Percentiles rank a stretch among this genome's conserved stretches.
These are phyloP conservation scores for Eristalis arbustorum DNA, from an alignment of 2,888 invertebrate genomes.

Conservation along the genomic window DNA sequence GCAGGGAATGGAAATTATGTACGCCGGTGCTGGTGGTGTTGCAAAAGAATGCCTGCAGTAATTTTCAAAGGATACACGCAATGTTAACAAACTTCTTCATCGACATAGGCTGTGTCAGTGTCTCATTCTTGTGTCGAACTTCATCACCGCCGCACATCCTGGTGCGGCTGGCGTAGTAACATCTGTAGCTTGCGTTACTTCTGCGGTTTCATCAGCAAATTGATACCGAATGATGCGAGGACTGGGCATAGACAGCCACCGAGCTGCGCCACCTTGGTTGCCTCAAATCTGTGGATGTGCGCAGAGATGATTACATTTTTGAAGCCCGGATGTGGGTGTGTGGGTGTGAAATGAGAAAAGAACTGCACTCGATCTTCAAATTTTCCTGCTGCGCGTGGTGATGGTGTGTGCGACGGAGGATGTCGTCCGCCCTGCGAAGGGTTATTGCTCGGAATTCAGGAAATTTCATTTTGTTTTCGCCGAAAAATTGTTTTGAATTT, in stretches of 20 bases:
- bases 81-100: constrained; percentile 34
- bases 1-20: constrained; percentile 40
- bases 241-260: background rate
- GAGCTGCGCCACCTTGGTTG: background rate
- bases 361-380: too few species aligned
- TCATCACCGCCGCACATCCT: constrained; percentile 36
- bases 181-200: constrained; percentile 14
- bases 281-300: constrained; percentile 2
- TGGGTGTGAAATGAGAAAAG: constrained; percentile 8
- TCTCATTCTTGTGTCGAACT: constrained; percentile 8
- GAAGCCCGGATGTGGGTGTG: constrained; percentile 3
- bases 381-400: too few species aligned
- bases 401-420: too few species aligned
- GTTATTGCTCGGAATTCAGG: constrained; percentile 6
- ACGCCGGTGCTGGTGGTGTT: constrained; percentile 35
- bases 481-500: constrained; percentile 11
- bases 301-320: constrained; percentile 31
- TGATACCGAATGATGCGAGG: constrained; percentile 51
- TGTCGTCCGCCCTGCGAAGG: background rate
- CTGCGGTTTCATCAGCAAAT: constrained; percentile 55
- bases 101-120: background rate
- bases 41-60: constrained; percentile 59
- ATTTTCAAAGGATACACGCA: constrained; percentile 64
- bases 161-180: background rate
- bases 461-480: constrained; percentile 14